These are phyloP conservation scores for Spatulosminthurus flaviceps DNA, from an alignment of 2,888 invertebrate species.

Conservation along the genomic window DNA sequence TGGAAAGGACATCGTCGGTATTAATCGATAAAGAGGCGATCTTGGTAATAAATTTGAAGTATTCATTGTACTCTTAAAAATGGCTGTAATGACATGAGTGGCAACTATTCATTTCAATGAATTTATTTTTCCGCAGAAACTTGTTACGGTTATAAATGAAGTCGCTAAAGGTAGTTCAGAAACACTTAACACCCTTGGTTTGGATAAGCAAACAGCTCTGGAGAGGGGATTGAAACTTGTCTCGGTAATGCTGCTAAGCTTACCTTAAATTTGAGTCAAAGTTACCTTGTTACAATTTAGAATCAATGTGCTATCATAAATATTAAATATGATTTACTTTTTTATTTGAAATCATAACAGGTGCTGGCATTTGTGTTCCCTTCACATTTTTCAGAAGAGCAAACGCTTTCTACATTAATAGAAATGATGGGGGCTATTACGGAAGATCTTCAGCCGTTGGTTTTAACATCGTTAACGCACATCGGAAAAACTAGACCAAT, in stretches of 20 bases:
- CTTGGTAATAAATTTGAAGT: constrained; percentile 69
- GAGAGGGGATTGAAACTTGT: constrained; percentile 89
- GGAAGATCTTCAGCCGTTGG: constrained; percentile 80
- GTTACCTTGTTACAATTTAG: no score
- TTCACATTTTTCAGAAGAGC: constrained; percentile 87
- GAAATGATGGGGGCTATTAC: constrained; percentile 83
- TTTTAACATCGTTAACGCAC: constrained; percentile 85
- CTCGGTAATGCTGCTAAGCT: constrained; percentile 72
- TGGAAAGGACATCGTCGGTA: constrained; percentile 94
- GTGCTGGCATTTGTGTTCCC: constrained; percentile 93
- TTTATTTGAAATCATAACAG: constrained; percentile 64
- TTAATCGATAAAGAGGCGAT: constrained; percentile 94
- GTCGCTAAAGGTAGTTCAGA: constrained; percentile 76
- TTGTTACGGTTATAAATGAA: constrained; percentile 75
- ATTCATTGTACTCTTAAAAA: no score
- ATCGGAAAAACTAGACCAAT: constrained; percentile 86
- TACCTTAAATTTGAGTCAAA: no score
- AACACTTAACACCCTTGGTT: constrained; percentile 78
- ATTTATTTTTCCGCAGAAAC: constrained; percentile 65
- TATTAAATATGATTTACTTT: no score
- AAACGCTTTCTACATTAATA: constrained; percentile 80
- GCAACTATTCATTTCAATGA: no score
- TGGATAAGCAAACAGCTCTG: constrained; percentile 82
- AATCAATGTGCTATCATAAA: no score
- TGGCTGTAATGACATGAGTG: no score